A percentile compares a stretch with the other conserved stretches of the same genome.
phyloP scores from a whole-genome alignment of 2,888 invertebrate genomes.

The Formica aserva region DNA sequence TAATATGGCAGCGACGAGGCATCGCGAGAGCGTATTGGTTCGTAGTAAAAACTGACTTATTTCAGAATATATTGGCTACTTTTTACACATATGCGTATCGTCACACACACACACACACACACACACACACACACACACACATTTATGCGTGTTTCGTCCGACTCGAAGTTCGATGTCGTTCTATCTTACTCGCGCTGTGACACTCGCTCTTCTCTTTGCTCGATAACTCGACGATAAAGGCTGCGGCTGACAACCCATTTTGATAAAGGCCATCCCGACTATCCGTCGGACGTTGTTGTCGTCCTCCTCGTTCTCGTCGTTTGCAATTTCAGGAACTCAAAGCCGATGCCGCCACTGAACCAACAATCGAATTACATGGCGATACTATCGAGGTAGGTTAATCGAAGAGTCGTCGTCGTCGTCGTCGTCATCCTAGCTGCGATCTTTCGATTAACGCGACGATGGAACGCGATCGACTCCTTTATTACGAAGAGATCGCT shows the following conservation, averaged over 20 bases:
- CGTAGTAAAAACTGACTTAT: slow-evolving; percentile 52
- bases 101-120: slow-evolving; percentile 9
- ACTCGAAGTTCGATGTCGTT: slow-evolving; percentile 14
- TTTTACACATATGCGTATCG: neutral
- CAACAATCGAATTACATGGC: slow-evolving; percentile 61
- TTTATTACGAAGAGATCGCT: slow-evolving; percentile 21
- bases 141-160: neutral
- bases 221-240: slow-evolving; percentile 79
- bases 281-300: slow-evolving; percentile 65
- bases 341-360: slow-evolving; percentile 58
- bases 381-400: slow-evolving; percentile 43
- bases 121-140: neutral
- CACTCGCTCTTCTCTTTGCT: slow-evolving; percentile 56
- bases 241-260: slow-evolving; percentile 83
- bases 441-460: slow-evolving; percentile 37
- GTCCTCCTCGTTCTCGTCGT: slow-evolving; percentile 66
- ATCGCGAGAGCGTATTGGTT: slow-evolving; percentile 33
- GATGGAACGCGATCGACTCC: slow-evolving; percentile 22
- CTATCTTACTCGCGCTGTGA: slow-evolving; percentile 33
- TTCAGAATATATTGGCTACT: neutral
- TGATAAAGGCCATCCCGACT: slow-evolving; percentile 77
- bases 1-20: neutral
- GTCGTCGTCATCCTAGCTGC: neutral
- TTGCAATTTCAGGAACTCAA: slow-evolving; percentile 78
- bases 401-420: slow-evolving; percentile 46